Conservation (phyloP, 2,113 vertebrate genomes). For the Kobus ellipsiprymnus region DNA sequence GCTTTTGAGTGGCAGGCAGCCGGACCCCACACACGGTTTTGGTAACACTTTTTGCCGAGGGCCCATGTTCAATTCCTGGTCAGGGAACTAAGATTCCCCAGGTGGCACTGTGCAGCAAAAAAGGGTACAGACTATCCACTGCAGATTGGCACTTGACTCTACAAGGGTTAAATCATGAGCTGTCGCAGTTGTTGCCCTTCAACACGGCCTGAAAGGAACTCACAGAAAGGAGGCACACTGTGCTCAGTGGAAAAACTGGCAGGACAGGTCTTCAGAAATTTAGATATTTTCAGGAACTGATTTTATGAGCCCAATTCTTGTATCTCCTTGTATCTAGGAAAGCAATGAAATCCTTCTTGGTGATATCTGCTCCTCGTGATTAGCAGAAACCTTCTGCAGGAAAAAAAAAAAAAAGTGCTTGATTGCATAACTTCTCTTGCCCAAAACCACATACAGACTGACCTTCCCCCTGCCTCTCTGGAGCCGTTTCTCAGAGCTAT, state of each 20-base stretch:
- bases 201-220: not conserved
- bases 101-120: not conserved
- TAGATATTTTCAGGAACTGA: not conserved
- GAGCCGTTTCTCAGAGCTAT: not conserved
- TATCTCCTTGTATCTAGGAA: not conserved
- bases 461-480: not conserved
- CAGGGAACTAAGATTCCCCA: not conserved
- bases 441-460: not conserved
- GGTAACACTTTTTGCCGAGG: not conserved
- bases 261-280: not conserved
- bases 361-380: not conserved
- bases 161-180: not conserved
- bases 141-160: not conserved
- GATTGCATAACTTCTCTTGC: not conserved
- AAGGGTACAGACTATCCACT: not conserved
- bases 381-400: not conserved
- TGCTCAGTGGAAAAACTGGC: not conserved
- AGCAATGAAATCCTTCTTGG: not conserved
- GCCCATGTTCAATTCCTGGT: not conserved
- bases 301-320: not conserved
- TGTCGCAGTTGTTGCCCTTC: not conserved
- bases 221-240: not conserved
- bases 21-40: not conserved
- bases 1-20: not conserved
- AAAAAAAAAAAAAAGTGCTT: not conserved